These are phyloP conservation scores for Fratercula arctica DNA, from an alignment of 2,797 vertebrate species.

Conservation along the genomic window DNA sequence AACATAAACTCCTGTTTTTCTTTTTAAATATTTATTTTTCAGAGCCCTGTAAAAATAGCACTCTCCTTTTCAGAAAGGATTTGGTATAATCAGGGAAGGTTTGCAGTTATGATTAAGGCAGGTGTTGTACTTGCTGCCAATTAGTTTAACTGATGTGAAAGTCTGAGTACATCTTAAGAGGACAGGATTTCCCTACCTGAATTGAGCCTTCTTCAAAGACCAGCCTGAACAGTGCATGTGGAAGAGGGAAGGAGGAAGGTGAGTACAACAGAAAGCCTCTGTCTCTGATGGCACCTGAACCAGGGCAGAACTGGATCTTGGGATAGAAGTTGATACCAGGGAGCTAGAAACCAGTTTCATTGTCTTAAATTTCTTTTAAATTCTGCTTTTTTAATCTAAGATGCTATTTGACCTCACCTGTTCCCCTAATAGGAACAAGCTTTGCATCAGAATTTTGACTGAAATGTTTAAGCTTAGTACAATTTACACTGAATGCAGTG, in stretches of 20 bases:
- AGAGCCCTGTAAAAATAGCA: neutral
- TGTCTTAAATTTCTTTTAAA: neutral
- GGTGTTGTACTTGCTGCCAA: neutral
- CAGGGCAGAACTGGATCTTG: neutral
- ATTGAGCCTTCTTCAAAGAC: neutral
- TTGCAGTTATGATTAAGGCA: slow-evolving; percentile 19
- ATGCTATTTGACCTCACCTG: neutral
- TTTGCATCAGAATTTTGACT: neutral
- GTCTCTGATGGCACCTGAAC: neutral
- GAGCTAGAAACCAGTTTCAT: neutral
- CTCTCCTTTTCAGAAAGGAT: neutral
- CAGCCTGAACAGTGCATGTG: neutral
- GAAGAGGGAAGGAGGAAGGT: neutral
- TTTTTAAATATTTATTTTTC: neutral
- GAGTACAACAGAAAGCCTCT: neutral
- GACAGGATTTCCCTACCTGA: neutral
- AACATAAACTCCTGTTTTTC: neutral
- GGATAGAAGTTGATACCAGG: neutral
- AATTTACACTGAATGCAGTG: neutral
- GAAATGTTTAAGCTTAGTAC: neutral
- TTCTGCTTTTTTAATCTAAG: neutral
- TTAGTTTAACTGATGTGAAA: slow-evolving; percentile 58
- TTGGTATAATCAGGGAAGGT: neutral
- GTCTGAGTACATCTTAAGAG: neutral
- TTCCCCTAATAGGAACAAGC: neutral